These are phyloP conservation scores for Aproaerema taeniolella DNA, from an alignment of 2,888 invertebrate species.

Conservation along the genomic window DNA sequence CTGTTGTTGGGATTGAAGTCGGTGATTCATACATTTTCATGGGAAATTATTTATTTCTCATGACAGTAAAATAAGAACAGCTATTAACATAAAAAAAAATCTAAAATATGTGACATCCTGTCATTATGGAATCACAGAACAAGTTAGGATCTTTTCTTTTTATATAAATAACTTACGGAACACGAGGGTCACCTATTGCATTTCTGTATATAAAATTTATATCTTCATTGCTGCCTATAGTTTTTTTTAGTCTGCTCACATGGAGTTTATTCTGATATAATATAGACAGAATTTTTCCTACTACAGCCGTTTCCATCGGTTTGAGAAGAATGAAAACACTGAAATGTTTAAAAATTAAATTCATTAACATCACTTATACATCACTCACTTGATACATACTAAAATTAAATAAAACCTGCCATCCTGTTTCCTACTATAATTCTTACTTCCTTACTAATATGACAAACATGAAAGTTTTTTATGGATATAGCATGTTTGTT, in stretches of 20 bases:
- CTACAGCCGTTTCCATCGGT: constrained; percentile 81
- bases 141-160: background rate
- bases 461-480: no score
- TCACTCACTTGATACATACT: background rate
- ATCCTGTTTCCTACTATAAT: background rate
- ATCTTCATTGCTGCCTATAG: constrained; percentile 80
- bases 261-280: constrained; percentile 79
- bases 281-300: constrained; percentile 85
- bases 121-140: no score
- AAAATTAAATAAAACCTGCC: background rate
- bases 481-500: no score
- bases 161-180: constrained; percentile 77
- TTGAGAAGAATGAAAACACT: constrained; percentile 89
- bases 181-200: constrained; percentile 61
- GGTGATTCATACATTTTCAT: no score
- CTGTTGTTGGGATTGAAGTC: no score
- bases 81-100: no score
- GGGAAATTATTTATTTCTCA: no score
- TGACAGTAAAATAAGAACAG: no score
- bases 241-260: constrained; percentile 85
- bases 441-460: no score
- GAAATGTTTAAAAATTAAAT: constrained; percentile 30
- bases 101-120: no score
- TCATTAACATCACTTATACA: background rate
- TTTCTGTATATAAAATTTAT: constrained; percentile 57